Evolutionary conservation across 2,797 vertebrate genomes (phyloP).

Genomic region (Mastacembelus armatus): DNA sequence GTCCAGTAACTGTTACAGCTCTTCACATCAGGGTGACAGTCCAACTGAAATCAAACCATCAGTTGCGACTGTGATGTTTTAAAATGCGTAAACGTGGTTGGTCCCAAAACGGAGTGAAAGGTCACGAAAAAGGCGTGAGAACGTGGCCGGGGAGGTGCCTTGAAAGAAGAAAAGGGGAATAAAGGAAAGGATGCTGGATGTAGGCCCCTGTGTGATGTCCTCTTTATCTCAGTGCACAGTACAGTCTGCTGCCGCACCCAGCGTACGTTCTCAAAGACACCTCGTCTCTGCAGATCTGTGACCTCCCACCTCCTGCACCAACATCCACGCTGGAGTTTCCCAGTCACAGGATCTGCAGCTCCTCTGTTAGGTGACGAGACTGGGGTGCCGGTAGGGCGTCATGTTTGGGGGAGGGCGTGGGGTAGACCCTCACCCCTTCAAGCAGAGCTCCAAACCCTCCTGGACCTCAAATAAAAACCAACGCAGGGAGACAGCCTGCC

Average conservation of each 20-base stretch:
- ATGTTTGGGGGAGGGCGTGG: constrained; percentile 43
- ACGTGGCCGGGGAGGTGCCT: constrained; percentile 58
- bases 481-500: constrained; percentile 74
- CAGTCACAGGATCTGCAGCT: constrained; percentile 67
- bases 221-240: constrained; percentile 17
- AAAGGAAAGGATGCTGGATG: constrained; percentile 64
- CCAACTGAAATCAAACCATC: constrained; percentile 43
- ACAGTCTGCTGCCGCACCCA: constrained; percentile 42
- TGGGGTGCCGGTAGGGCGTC: constrained; percentile 69
- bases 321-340: constrained; percentile 48
- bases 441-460: constrained; percentile 75
- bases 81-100: constrained; percentile 74
- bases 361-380: constrained; percentile 66
- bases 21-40: constrained; percentile 31
- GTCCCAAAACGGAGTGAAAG: constrained; percentile 72
- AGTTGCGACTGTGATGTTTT: constrained; percentile 44
- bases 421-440: constrained; percentile 56
- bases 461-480: constrained; percentile 77
- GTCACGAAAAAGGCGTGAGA: constrained; percentile 47
- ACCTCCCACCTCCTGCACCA: constrained; percentile 64
- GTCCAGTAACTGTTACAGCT: constrained; percentile 30
- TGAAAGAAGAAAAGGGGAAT: constrained; percentile 55
- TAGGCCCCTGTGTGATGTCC: constrained; percentile 44
- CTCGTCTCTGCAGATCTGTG: constrained; percentile 51
- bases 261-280: constrained; percentile 52